Evolutionary conservation across 2,888 invertebrate species (phyloP), one percentile per base, ranked within the genome.

Genomic region (Nephrotoma flavescens): DNA sequence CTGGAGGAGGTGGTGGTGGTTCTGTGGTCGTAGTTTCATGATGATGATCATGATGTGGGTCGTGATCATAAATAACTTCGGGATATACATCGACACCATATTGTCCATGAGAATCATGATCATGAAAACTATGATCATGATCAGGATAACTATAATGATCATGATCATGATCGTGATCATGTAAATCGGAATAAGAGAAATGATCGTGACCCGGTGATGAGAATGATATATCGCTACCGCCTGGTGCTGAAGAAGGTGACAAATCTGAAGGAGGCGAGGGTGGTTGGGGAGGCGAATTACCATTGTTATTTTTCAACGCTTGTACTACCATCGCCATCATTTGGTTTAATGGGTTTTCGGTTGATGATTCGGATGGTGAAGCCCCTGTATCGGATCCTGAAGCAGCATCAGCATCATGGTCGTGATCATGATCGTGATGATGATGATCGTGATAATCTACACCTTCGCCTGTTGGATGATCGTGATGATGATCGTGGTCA

Each of bases 21-120:
- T 90, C 90, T 4, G 90, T 89, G 0, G 90, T 90, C 86, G 90
- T 90, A 19, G 87, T 90, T 89, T 86, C 90, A 89, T 88, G 88
- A 84, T 88, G 88, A 84, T 88, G 89, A 88, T 86, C 89, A 87
- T 12, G 87, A 42, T 87, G 89, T 89, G 4, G 89, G 88, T 52
- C 89, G 88, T 87, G 89, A 88, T 86, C 90, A 87, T 19, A 89
- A 88, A 89, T 88, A 0, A 89, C 86, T 52, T 89, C 88, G 0
- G 89, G 90, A 87, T 88, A 89, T 84, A 89, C 88, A 87, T 90
- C 89, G 87, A 90, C 88, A 47, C 88, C 88, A 87, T 88, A 87
- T 44, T 87, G 86, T 84, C 87, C 87, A 31, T 86, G 15, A 83
- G 87, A 87, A 87, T 87, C 83, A 86, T 52, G 15, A 31, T 41